Base-by-base conservation (phyloP, 2,888 invertebrate species). In the Cacoxenus indagator region DNA sequence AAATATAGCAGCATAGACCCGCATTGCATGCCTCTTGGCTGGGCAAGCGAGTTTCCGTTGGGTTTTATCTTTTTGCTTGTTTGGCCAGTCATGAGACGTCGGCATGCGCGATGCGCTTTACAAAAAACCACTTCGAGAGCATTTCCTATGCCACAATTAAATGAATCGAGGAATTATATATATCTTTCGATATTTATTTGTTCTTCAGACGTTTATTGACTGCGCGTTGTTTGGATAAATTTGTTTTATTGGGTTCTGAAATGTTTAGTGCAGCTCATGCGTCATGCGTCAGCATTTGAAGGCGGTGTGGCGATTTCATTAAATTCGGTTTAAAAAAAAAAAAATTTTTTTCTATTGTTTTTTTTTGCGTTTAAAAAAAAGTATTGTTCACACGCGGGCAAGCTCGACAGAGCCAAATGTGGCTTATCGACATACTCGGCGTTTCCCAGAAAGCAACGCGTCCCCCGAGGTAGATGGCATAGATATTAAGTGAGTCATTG, bases 211-310 rank as follows among this genome's bases (percentile, higher is more conserved):
- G 14, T 43, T 43, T 43, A 43, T 2, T 43, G 45, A 43, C 45
- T 51, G 17, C 51, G 19, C 51, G 22, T 19, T 22, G 11, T 51
- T 17, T 29, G 3, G 8, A 46, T n/a, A 27, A 48, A 29, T 64
- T 64, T 64, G 48, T 46, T 64, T 62, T 64, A 64, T 48, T 64
- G 14, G 3, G n/a, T 48, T 64, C 29, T 48, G 51, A 64, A 51
- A 46, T 31, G 48, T 64, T 51, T 51, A 46, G 48, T 48, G 51
- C 29, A 64, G 17, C 17, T 22, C 2, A 19, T n/a, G 45, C 26
- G 17, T n/a, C 9, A 31, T 48, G 65, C 54, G 65, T 65, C 51
- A 62, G 61, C 59, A 37, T 37, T 37, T 37, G 37, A 37, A 37
- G 8, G 8, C 37, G 8, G 37, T 37, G 37, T 11, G 14, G 37